Evolutionary conservation across 1,140 invertebrate genomes (phyloP).

Genomic region (Orchestia grillus): DNA sequence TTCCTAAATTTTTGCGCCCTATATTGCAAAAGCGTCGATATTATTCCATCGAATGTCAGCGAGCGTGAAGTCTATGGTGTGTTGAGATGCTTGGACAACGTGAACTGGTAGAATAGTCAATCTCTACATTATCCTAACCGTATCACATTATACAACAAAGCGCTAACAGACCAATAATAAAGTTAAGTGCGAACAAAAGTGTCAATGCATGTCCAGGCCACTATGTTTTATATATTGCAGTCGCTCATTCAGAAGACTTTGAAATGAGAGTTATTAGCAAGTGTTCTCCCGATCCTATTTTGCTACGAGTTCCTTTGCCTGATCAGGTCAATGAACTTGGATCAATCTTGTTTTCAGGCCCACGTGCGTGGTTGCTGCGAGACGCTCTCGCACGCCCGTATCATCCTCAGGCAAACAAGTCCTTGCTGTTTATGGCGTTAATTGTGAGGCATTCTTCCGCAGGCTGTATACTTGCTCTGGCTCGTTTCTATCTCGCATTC

Average conservation of each 20-base stretch:
- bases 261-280: not conserved
- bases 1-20: too few species aligned
- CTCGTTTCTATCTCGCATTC: slow-evolving; percentile 50
- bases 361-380: not conserved
- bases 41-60: too few species aligned
- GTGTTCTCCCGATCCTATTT: not conserved
- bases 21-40: too few species aligned
- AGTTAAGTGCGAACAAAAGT: not conserved
- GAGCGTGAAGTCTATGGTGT: too few species aligned
- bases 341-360: not conserved
- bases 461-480: slow-evolving; percentile 32
- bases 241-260: not conserved
- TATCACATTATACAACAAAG: not conserved
- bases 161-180: not conserved
- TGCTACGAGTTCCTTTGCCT: not conserved
- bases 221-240: not conserved
- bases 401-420: not conserved
- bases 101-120: not conserved
- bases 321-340: not conserved
- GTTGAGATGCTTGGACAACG: too few species aligned
- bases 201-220: not conserved
- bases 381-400: not conserved
- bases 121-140: not conserved
- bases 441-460: slow-evolving; percentile 38
- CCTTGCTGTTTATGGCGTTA: slow-evolving; percentile 14